Conservation (phyloP, 2,888 invertebrate species). For the Sinohyriopsis cumingii region DNA sequence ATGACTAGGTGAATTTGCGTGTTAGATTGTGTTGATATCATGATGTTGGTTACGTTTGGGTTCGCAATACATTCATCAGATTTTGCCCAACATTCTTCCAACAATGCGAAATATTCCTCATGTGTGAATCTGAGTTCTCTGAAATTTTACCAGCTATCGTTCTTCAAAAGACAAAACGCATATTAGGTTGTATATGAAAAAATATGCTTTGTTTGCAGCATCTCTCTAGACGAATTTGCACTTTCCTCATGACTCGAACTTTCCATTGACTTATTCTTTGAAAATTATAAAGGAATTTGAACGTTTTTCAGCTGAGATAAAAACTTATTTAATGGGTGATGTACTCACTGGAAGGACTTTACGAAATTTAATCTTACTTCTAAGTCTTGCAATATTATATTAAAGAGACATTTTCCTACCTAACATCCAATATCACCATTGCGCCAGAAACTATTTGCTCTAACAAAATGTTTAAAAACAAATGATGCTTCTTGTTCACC, state of each 20-base stretch:
- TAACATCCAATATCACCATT: conserved; percentile 40
- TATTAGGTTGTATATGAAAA: background rate
- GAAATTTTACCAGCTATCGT: conserved; percentile 2
- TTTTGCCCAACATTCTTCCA: background rate
- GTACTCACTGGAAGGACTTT: background rate
- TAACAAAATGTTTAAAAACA: conserved; percentile 24
- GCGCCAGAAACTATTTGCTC: conserved; percentile 25
- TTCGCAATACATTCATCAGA: background rate
- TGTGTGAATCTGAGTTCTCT: conserved; percentile 4
- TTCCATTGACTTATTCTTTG: too few relatives aligned
- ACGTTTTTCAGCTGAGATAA: too few relatives aligned
- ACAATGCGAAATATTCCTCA: background rate
- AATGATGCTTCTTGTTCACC: conserved; percentile 11
- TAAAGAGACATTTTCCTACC: conserved; percentile 15
- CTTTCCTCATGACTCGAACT: too few relatives aligned
- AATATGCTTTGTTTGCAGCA: too few relatives aligned
- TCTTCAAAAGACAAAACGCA: background rate
- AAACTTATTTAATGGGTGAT: background rate
- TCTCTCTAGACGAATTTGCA: too few relatives aligned
- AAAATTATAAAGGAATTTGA: too few relatives aligned
- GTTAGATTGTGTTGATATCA: background rate
- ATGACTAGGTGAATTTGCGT: conserved; percentile 9
- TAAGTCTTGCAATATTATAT: background rate
- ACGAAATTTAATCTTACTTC: conserved; percentile 6
- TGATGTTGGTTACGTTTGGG: background rate